A percentile compares a stretch with the other conserved stretches of the same genome.
Evolutionary conservation across 2,888 invertebrate species (phyloP).

Genomic region (Drosophila picticornis): DNA sequence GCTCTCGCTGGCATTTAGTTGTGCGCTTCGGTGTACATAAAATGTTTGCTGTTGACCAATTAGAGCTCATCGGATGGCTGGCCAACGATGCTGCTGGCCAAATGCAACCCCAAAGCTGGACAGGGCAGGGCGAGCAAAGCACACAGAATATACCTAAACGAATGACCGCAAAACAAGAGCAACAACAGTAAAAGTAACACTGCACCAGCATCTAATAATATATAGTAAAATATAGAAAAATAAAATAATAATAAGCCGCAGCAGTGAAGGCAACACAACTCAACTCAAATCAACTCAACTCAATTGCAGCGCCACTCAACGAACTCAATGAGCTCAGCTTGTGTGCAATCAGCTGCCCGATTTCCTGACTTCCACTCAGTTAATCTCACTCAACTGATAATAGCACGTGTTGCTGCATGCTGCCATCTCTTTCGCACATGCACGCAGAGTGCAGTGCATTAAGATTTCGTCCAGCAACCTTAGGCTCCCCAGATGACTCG

Average conservation of each 20-base stretch:
- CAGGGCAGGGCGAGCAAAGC: constrained; percentile 22
- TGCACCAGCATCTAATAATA: constrained; percentile 72
- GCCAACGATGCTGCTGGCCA: constrained; percentile 55
- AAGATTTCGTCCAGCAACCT: neutral
- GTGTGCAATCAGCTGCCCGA: constrained; percentile 48
- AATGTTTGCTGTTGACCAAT: constrained; percentile 65
- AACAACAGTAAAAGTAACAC: constrained; percentile 20
- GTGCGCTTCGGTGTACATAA: constrained; percentile 38
- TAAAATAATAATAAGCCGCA: constrained; percentile 27
- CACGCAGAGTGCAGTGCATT: constrained; percentile 5
- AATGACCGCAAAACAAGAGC: constrained; percentile 54
- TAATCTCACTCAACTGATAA: constrained; percentile 71
- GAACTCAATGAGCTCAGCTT: constrained; percentile 31
- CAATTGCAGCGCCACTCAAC: constrained; percentile 4
- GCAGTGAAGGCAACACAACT: constrained; percentile 13
- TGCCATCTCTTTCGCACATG: constrained; percentile 59
- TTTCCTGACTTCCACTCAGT: constrained; percentile 32
- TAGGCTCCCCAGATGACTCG: neutral
- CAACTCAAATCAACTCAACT: constrained; percentile 2
- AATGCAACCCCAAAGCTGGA: constrained; percentile 58
- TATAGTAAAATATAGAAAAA: constrained; percentile 40
- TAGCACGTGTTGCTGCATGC: constrained; percentile 76
- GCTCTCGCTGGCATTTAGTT: constrained; percentile 31
- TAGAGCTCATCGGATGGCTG: constrained; percentile 53
- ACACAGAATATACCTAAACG: constrained; percentile 44